A percentile compares a stretch with the other conserved stretches of the same genome.
phyloP scores from a whole-genome alignment of 2,797 vertebrate species.

The Coilia nasus region DNA sequence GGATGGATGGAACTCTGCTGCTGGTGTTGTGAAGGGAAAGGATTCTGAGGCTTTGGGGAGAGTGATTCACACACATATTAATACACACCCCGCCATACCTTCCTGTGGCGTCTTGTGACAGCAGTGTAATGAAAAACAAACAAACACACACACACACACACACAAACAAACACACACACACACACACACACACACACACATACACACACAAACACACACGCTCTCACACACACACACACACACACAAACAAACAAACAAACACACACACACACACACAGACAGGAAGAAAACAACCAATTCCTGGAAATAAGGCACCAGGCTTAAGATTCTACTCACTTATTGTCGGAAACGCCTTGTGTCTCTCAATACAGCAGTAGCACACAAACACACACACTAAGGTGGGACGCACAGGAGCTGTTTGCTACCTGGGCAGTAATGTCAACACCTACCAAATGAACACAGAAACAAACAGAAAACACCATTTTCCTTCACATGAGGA shows the following conservation, averaged over 20 bases:
- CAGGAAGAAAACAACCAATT: neutral
- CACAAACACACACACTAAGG: neutral
- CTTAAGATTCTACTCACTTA: too few relatives aligned
- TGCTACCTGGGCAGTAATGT: neutral
- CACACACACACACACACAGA: conserved; percentile 31
- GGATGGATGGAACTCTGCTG: conserved; percentile 54
- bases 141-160: neutral
- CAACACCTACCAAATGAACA: neutral
- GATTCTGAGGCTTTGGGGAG: neutral
- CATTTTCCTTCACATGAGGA: neutral
- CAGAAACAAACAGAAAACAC: neutral
- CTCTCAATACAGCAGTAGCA: neutral
- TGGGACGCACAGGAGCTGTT: neutral
- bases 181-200: conserved; percentile 33
- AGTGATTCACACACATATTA: neutral
- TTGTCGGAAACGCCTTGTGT: too few relatives aligned
- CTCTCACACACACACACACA: neutral
- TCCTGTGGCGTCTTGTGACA: neutral
- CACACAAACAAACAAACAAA: neutral
- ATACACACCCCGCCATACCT: neutral
- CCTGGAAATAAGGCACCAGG: neutral
- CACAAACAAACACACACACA: neutral
- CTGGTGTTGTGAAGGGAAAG: conserved; percentile 22
- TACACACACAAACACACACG: conserved; percentile 5
- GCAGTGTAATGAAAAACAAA: neutral